Evolutionary conservation across 2,888 invertebrate species (phyloP).

Genomic region (Drosophila leonis): DNA sequence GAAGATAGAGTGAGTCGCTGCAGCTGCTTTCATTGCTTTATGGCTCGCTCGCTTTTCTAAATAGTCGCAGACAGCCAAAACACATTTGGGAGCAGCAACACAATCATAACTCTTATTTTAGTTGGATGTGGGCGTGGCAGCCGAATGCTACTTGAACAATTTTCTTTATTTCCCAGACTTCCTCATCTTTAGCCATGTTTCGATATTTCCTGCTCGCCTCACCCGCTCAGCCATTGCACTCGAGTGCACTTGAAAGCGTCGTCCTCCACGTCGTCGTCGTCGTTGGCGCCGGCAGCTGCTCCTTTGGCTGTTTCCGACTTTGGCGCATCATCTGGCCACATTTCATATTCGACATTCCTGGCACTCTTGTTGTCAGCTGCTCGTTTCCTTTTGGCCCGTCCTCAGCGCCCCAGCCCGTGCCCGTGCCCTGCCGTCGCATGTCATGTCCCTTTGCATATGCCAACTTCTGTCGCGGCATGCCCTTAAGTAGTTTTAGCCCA

Average conservation of each 20-base stretch:
- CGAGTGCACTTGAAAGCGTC: constrained; percentile 37
- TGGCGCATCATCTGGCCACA: constrained; percentile 65
- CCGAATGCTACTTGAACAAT: constrained; percentile 35
- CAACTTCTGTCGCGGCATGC: constrained; percentile 25
- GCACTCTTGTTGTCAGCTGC: constrained; percentile 40
- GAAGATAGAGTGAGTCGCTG: neutral
- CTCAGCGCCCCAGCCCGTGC: neutral
- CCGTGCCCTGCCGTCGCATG: neutral
- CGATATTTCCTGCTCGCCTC: constrained; percentile 21
- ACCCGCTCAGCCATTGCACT: constrained; percentile 24
- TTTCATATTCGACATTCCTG: constrained; percentile 68
- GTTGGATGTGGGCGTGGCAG: constrained; percentile 19
- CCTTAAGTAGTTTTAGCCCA: constrained; percentile 67
- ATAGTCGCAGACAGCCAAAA: constrained; percentile 5
- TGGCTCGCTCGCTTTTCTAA: constrained; percentile 7
- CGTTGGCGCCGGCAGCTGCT: constrained; percentile 33
- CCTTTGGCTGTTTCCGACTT: constrained; percentile 32
- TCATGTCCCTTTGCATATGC: constrained; percentile 48
- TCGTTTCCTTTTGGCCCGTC: constrained; percentile 46
- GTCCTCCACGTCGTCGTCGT: neutral
- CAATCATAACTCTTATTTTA: constrained; percentile 24
- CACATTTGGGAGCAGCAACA: constrained; percentile 12
- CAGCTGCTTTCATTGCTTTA: constrained; percentile 14
- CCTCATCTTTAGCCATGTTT: constrained; percentile 23
- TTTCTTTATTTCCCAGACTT: constrained; percentile 49